A percentile compares a stretch with the other conserved stretches of the same genome.
Evolutionary conservation across 2,113 vertebrate genomes (phyloP).

Genomic region (Oxygymnocypris stewartii): DNA sequence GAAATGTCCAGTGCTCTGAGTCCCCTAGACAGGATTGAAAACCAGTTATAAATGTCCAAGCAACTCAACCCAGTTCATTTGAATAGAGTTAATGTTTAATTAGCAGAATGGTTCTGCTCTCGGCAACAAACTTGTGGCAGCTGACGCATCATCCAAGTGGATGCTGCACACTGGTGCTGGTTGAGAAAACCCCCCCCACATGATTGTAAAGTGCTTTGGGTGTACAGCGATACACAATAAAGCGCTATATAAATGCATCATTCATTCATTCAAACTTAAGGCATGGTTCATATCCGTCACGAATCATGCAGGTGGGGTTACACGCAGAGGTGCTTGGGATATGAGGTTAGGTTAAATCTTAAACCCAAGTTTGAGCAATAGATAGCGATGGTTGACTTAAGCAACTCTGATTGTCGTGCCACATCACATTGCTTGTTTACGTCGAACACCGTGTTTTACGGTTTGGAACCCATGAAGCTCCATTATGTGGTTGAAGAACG

Average conservation of each 20-base stretch:
- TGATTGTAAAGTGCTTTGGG: no score
- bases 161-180: no score
- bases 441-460: neutral
- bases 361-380: neutral
- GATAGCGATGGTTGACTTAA: neutral
- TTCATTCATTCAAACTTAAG: neutral
- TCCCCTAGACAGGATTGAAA: neutral
- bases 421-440: slow-evolving; percentile 6
- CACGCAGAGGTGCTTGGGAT: neutral
- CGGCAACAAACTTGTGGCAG: neutral
- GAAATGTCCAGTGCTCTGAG: neutral
- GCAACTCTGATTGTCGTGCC: neutral
- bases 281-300: neutral
- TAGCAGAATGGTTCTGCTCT: neutral
- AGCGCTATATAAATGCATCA: no score
- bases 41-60: neutral
- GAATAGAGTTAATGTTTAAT: neutral
- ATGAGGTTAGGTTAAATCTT: neutral
- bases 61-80: neutral
- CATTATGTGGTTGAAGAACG: slow-evolving; percentile 31
- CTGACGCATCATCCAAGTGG: no score
- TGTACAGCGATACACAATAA: no score
- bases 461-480: neutral
- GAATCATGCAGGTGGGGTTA: neutral
- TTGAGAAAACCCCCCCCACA: no score